Conservation (phyloP, 2,888 invertebrate species). For the Mesorhabditis belari region DNA sequence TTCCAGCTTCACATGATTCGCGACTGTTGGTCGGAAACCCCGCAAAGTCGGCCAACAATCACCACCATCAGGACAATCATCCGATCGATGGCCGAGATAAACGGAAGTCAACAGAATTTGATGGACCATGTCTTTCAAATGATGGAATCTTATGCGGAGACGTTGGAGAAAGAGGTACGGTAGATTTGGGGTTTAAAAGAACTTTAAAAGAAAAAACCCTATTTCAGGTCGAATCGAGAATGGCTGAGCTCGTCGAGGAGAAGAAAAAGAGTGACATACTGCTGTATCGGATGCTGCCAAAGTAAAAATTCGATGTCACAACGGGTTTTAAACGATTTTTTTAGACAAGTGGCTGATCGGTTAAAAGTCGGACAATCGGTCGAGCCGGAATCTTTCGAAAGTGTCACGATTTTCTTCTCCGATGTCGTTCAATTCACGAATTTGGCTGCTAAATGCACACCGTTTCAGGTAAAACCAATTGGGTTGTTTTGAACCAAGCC, state of each 20-base stretch:
- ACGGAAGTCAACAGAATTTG: no score
- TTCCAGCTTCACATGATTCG: conserved; percentile 32
- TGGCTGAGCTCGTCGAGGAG: conserved; percentile 41
- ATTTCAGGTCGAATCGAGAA: conserved; percentile 45
- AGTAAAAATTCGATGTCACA: conserved; percentile 36
- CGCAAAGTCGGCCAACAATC: conserved; percentile 32
- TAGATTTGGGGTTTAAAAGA: no score
- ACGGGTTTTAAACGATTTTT: not conserved
- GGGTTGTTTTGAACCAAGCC: no score
- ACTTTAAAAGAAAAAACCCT: no score
- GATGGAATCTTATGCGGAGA: conserved; percentile 39
- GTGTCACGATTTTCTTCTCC: conserved; percentile 45
- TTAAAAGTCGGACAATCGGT: conserved; percentile 42
- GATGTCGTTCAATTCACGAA: conserved; percentile 45
- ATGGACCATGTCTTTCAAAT: conserved; percentile 51
- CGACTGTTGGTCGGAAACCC: conserved; percentile 46
- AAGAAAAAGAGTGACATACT: conserved; percentile 43
- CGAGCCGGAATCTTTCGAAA: conserved; percentile 42
- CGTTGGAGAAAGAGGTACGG: conserved; percentile 38
- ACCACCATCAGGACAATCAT: conserved; percentile 20
- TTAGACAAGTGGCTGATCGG: conserved; percentile 42
- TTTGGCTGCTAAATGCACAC: conserved; percentile 42
- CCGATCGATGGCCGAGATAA: conserved; percentile 1
- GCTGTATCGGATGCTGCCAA: conserved; percentile 44
- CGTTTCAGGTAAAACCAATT: conserved; percentile 33